Conservation (phyloP, 2,113 vertebrate genomes). For the Okapia johnstoni region DNA sequence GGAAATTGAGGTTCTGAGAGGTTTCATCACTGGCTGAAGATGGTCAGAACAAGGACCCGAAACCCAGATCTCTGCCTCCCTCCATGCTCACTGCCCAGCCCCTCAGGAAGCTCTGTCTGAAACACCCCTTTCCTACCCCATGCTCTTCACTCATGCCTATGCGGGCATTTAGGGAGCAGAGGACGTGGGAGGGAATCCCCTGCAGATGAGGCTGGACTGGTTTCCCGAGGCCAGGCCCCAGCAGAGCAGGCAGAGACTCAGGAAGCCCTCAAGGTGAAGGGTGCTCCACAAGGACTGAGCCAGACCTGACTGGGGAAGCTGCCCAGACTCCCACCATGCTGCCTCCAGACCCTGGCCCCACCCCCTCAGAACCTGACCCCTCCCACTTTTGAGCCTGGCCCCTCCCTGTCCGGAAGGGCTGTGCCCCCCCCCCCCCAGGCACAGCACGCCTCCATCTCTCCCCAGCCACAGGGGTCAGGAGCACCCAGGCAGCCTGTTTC, state of each 20-base stretch:
- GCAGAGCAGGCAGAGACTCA: background rate
- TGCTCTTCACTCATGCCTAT: background rate
- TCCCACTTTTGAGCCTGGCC: fast-evolving
- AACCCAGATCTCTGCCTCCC: background rate
- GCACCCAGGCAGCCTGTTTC: background rate
- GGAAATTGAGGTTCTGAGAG: background rate
- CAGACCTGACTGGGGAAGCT: background rate
- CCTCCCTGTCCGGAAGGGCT: fast-evolving
- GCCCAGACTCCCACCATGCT: background rate
- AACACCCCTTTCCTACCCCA: background rate
- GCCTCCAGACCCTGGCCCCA: background rate
- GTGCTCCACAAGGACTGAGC: no score
- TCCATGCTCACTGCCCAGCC: fast-evolving
- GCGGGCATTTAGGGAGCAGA: fast-evolving
- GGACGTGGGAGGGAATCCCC: background rate
- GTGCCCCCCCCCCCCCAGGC: background rate
- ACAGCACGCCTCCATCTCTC: background rate
- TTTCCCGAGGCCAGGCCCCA: background rate
- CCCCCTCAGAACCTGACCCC: background rate
- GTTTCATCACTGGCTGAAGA: background rate
- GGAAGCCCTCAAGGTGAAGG: background rate
- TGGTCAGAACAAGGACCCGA: background rate
- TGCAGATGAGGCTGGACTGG: background rate
- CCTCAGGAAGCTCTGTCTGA: background rate
- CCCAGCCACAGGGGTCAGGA: no score